A percentile compares a stretch with the other conserved stretches of the same genome.
Conservation (phyloP, 2,797 vertebrate genomes). For the Gephyroberyx darwinii region DNA sequence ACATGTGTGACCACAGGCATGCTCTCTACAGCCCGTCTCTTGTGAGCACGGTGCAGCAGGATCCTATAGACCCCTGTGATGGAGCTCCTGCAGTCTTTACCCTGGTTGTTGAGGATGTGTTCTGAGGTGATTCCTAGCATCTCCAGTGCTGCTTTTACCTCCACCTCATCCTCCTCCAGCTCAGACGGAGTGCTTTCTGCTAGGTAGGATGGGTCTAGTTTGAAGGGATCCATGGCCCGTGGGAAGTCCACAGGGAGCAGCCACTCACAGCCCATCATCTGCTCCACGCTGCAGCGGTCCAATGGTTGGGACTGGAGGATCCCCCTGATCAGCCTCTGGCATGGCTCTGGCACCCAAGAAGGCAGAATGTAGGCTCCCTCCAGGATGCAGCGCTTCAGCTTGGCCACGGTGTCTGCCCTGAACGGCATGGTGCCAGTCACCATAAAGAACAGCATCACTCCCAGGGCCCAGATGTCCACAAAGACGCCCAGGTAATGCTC, state of each 20-base stretch:
- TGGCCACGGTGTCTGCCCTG: constrained; percentile 94
- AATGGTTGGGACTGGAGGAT: constrained; percentile 88
- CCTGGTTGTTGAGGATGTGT: constrained; percentile 91
- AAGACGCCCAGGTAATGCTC: constrained; percentile 90
- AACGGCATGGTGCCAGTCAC: constrained; percentile 93
- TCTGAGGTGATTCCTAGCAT: constrained; percentile 90
- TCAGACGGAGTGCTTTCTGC: constrained; percentile 74
- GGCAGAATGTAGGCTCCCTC: constrained; percentile 88
- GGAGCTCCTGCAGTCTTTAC: constrained; percentile 90
- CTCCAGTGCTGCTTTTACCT: constrained; percentile 87
- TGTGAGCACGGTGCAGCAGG: constrained; percentile 90
- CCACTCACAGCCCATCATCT: constrained; percentile 94
- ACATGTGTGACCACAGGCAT: constrained; percentile 80
- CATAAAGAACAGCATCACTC: constrained; percentile 96
- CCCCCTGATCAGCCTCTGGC: constrained; percentile 88
- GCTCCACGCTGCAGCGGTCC: constrained; percentile 86
- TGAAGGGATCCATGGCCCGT: constrained; percentile 87
- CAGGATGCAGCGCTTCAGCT: constrained; percentile 94
- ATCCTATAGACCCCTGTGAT: constrained; percentile 94
- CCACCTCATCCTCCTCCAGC: constrained; percentile 87
- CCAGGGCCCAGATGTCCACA: constrained; percentile 96
- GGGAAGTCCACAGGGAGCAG: constrained; percentile 89
- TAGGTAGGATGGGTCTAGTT: constrained; percentile 89
- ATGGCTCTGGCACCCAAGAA: constrained; percentile 86
- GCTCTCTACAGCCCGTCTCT: constrained; percentile 84